Conservation (phyloP, 2,888 invertebrate species). For the Caenorhabditis auriculariae region DNA sequence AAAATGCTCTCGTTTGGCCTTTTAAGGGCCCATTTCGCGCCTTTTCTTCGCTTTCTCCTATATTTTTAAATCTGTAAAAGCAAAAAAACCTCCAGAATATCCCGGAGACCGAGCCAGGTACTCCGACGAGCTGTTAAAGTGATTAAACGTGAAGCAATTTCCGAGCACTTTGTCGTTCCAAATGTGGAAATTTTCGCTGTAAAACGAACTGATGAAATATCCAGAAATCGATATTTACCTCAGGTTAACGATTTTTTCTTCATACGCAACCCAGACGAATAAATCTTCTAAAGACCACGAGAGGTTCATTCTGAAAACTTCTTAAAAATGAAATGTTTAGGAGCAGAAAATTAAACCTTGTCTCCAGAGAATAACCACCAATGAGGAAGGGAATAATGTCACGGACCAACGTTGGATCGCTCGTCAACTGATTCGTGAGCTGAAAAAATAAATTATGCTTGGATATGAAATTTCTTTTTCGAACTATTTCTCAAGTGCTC, state of each 20-base stretch:
- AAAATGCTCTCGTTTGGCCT: no score
- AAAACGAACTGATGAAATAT: background rate
- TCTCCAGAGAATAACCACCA: constrained; percentile 18
- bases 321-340: no score
- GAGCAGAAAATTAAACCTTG: no score
- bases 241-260: constrained; percentile 31
- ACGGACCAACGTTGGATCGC: constrained; percentile 31
- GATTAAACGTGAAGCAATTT: constrained; percentile 52
- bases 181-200: constrained; percentile 26
- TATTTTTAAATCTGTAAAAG: no score
- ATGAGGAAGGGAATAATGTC: constrained; percentile 43
- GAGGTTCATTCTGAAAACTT: constrained; percentile 19
- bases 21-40: no score
- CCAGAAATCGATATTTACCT: constrained; percentile 6
- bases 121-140: constrained; percentile 19
- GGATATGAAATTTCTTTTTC: no score
- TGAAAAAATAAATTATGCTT: constrained; percentile 17
- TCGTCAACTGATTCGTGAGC: constrained; percentile 30
- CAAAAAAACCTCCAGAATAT: constrained; percentile 29
- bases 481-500: no score
- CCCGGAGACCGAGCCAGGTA: constrained; percentile 28
- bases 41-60: no score
- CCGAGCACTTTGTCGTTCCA: constrained; percentile 45
- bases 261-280: constrained; percentile 44
- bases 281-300: constrained; percentile 44